phyloP scores from a whole-genome alignment of 2,888 invertebrate species.

The Coelopa pilipes region DNA sequence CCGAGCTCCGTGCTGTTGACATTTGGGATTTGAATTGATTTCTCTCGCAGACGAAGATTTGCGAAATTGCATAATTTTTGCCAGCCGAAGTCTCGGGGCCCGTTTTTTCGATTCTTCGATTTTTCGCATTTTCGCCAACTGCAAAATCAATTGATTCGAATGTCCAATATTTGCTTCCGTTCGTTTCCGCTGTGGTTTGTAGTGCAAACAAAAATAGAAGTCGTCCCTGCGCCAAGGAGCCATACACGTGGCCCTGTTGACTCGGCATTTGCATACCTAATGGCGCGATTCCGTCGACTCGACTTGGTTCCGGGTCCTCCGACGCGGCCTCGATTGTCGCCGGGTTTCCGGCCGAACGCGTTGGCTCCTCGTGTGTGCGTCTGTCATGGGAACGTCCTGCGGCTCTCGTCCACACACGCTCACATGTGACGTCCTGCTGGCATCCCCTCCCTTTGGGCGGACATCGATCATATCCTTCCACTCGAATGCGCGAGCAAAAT shows the following conservation, averaged over 20 bases:
- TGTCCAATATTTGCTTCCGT: background rate
- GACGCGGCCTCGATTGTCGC: too few species aligned
- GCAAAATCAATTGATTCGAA: slow-evolving; percentile 18
- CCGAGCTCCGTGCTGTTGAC: slow-evolving; percentile 48
- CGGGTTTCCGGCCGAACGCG: too few species aligned
- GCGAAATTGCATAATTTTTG: slow-evolving; percentile 19
- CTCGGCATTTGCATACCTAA: slow-evolving; percentile 27
- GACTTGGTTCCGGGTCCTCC: too few species aligned
- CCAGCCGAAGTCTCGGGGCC: too few species aligned
- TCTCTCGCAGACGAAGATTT: slow-evolving; percentile 10
- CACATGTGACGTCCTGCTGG: background rate
- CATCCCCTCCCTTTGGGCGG: background rate
- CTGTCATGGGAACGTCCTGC: background rate
- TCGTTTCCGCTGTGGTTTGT: background rate
- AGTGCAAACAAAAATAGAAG: background rate
- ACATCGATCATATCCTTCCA: slow-evolving; percentile 15
- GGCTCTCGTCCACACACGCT: background rate
- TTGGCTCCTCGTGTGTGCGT: background rate
- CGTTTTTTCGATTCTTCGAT: too few species aligned
- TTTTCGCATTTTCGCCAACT: background rate
- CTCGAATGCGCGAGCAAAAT: slow-evolving; percentile 18
- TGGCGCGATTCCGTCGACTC: background rate
- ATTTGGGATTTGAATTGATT: slow-evolving; percentile 61
- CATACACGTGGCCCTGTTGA: slow-evolving; percentile 16
- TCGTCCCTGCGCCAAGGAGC: background rate